phyloP scores from a whole-genome alignment of 2,113 vertebrate genomes.

The Montifringilla adamsi region DNA sequence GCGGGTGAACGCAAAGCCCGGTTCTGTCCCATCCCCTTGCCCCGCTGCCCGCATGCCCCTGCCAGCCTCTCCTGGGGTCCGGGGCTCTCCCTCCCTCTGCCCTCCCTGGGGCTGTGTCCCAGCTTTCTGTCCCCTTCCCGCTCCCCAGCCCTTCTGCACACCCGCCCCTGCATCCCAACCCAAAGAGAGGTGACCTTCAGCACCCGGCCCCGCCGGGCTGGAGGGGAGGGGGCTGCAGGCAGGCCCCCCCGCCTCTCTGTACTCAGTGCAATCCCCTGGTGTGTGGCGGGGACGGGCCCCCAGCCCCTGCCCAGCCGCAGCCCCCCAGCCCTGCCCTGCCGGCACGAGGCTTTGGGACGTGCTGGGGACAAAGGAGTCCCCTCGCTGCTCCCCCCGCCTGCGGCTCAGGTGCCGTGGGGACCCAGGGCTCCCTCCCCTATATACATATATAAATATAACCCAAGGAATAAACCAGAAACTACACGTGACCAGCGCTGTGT shows the following conservation, averaged over 20 bases:
- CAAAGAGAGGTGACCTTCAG: constrained; percentile 29
- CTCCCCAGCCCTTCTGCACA: not conserved
- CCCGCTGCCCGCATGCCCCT: constrained; percentile 39
- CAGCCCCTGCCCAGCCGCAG: not conserved
- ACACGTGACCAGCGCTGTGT: constrained; percentile 60
- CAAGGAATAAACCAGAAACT: constrained; percentile 60
- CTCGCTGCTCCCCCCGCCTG: not conserved
- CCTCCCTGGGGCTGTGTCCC: constrained; percentile 6
- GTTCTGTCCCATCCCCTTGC: not conserved
- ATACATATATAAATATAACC: constrained; percentile 66
- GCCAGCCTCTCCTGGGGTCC: constrained; percentile 55
- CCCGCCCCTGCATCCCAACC: not conserved
- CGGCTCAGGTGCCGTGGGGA: not conserved
- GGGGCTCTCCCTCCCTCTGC: constrained; percentile 56
- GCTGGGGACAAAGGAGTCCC: not conserved
- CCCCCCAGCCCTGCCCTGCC: not conserved
- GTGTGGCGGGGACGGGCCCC: not conserved
- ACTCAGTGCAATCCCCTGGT: constrained; percentile 35
- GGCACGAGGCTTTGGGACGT: not conserved
- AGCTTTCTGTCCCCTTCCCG: not conserved
- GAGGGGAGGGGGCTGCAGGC: constrained; percentile 50
- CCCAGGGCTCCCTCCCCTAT: constrained; percentile 24
- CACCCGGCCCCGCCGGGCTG: not conserved
- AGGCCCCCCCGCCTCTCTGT: constrained; percentile 39
- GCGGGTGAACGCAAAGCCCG: constrained; percentile 11